phyloP scores from a whole-genome alignment of 2,113 vertebrate species.

The Pithys albifrons region DNA sequence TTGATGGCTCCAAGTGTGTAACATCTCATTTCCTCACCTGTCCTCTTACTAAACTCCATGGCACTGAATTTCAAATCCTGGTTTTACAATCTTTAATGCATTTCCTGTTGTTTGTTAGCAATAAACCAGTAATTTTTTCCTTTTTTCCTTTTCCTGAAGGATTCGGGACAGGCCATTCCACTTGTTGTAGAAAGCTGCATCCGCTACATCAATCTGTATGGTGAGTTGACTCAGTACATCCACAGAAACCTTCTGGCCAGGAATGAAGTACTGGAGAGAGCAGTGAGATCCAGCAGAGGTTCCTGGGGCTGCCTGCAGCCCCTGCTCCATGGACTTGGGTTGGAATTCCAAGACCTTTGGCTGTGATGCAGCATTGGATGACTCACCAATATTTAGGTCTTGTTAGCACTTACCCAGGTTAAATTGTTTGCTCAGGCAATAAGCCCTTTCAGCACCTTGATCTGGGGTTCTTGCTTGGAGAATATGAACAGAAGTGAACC shows the following conservation, averaged over 20 bases:
- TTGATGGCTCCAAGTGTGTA: constrained; percentile 5
- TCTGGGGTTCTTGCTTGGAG: background rate
- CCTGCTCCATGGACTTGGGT: accelerated
- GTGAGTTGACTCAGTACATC: constrained; percentile 63
- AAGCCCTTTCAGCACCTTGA: background rate
- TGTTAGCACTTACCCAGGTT: background rate
- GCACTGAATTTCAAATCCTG: constrained; percentile 46
- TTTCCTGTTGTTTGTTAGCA: background rate
- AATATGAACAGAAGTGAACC: background rate
- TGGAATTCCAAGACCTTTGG: background rate
- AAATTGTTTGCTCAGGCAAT: accelerated
- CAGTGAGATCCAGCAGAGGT: background rate
- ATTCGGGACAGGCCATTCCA: constrained; percentile 93
- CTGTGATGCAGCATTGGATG: background rate
- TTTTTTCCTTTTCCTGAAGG: constrained; percentile 71
- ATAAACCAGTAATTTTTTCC: background rate
- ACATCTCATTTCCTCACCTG: constrained; percentile 63
- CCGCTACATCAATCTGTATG: constrained; percentile 96
- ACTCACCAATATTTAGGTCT: background rate
- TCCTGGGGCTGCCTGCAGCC: background rate
- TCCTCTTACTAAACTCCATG: constrained; percentile 65
- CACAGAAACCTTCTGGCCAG: background rate
- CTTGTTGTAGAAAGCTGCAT: constrained; percentile 97
- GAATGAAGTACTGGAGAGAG: accelerated
- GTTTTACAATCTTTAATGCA: background rate